Percentiles rank a stretch among this genome's conserved stretches.
These are phyloP conservation scores for Scaeva pyrastri DNA, from an alignment of 2,888 invertebrate genomes.

Conservation along the genomic window DNA sequence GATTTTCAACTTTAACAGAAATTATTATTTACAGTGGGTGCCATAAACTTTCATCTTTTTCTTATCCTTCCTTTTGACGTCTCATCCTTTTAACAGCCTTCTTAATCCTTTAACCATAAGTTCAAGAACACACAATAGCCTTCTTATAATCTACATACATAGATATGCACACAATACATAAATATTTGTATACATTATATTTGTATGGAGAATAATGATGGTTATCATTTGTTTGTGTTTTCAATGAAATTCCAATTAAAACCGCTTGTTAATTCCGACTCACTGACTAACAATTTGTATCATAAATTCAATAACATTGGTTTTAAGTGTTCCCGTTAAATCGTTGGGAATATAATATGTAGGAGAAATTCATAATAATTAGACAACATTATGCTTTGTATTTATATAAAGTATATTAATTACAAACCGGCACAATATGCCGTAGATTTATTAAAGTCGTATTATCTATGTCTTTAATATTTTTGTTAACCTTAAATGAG, in stretches of 20 bases:
- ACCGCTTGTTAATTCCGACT: constrained; percentile 15
- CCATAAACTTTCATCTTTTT: too few relatives aligned
- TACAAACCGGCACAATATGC: background rate
- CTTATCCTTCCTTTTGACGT: too few relatives aligned
- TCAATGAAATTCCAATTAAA: constrained; percentile 2
- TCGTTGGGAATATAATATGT: background rate
- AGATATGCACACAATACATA: too few relatives aligned
- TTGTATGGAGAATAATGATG: background rate
- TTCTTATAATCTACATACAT: too few relatives aligned
- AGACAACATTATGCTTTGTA: constrained; percentile 8
- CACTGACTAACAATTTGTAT: background rate
- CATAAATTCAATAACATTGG: constrained; percentile 12
- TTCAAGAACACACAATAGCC: background rate
- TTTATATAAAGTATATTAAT: too few relatives aligned
- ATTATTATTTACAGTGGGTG: too few relatives aligned
- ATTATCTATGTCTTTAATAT: constrained; percentile 19
- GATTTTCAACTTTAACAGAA: too few relatives aligned
- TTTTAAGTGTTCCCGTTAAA: background rate
- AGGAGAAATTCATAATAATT: constrained; percentile 11
- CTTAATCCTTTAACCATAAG: too few relatives aligned
- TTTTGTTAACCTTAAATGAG: background rate
- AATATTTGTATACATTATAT: too few relatives aligned
- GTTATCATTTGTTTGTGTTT: background rate
- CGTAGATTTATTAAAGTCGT: background rate
- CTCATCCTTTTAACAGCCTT: too few relatives aligned